Percentiles rank a stretch among this genome's conserved stretches.
Conservation (phyloP, 2,888 invertebrate species). For the Phlogophora meticulosa region DNA sequence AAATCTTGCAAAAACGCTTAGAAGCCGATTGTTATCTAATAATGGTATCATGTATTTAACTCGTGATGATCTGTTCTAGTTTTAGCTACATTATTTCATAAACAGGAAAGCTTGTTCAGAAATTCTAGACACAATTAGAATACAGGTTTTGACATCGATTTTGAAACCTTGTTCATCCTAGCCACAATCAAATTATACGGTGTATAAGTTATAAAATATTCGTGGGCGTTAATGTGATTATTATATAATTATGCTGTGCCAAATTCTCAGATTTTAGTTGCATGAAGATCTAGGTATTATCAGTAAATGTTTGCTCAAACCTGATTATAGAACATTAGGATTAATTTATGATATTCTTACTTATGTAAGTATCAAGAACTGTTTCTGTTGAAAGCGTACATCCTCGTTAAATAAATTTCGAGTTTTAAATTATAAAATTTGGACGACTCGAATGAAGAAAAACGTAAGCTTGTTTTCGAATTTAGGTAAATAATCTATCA, state of each 20-base stretch:
- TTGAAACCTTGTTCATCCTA: slow-evolving; percentile 44
- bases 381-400: neutral
- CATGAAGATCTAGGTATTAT: slow-evolving; percentile 8
- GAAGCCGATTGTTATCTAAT: slow-evolving; percentile 24
- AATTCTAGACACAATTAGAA: slow-evolving; percentile 15
- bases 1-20: neutral
- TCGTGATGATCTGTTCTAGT: neutral
- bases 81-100: neutral
- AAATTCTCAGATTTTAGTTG: slow-evolving; percentile 32
- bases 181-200: slow-evolving; percentile 48
- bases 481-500: too few species aligned
- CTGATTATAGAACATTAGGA: neutral
- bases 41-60: neutral
- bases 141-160: slow-evolving; percentile 36
- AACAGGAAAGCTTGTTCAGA: slow-evolving; percentile 19
- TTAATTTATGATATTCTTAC: neutral
- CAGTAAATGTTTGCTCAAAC: slow-evolving; percentile 2
- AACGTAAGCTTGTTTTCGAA: too few species aligned
- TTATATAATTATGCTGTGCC: slow-evolving; percentile 48
- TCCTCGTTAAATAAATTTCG: neutral
- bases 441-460: neutral
- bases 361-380: too few species aligned
- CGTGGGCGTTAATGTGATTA: slow-evolving; percentile 38
- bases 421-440: neutral
- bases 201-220: slow-evolving; percentile 8